Percentiles rank a stretch among this genome's conserved stretches.
These are phyloP conservation scores for Tipula confusa DNA, from an alignment of 2,888 invertebrate genomes.

Conservation along the genomic window DNA sequence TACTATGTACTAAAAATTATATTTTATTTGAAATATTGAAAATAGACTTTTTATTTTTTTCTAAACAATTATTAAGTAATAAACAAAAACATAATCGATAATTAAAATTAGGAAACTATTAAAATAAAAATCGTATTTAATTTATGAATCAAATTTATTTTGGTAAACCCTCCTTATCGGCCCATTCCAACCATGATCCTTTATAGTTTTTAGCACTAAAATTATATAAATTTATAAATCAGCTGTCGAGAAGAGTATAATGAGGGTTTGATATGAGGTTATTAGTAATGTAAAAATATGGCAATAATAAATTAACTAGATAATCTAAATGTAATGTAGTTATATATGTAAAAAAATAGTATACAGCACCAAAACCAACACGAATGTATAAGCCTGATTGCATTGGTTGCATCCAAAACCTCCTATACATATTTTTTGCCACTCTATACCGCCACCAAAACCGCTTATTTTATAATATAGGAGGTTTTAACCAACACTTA, in stretches of 20 bases:
- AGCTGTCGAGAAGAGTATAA: background rate
- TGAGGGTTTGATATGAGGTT: background rate
- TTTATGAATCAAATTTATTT: background rate
- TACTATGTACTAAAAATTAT: too few species aligned
- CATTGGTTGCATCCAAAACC: too few species aligned
- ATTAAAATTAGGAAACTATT: background rate
- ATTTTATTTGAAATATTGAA: background rate
- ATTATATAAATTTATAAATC: slow-evolving; percentile 26
- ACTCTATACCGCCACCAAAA: too few species aligned
- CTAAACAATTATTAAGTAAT: background rate
- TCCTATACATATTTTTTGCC: too few species aligned
- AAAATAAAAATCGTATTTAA: background rate
- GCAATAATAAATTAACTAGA: background rate
- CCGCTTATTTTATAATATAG: too few species aligned
- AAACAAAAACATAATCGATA: background rate
- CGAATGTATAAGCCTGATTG: too few species aligned
- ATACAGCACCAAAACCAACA: too few species aligned
- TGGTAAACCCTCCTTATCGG: slow-evolving; percentile 41
- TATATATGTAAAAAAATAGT: too few species aligned
- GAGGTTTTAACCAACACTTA: too few species aligned
- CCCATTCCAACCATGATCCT: slow-evolving; percentile 50
- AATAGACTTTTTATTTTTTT: background rate
- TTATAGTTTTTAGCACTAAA: slow-evolving; percentile 45
- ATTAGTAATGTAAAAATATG: background rate
- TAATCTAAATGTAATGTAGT: background rate